Percentiles rank a stretch among this genome's conserved stretches.
Conservation (phyloP, 2,113 vertebrate species). For the Eudorcas thomsonii region DNA sequence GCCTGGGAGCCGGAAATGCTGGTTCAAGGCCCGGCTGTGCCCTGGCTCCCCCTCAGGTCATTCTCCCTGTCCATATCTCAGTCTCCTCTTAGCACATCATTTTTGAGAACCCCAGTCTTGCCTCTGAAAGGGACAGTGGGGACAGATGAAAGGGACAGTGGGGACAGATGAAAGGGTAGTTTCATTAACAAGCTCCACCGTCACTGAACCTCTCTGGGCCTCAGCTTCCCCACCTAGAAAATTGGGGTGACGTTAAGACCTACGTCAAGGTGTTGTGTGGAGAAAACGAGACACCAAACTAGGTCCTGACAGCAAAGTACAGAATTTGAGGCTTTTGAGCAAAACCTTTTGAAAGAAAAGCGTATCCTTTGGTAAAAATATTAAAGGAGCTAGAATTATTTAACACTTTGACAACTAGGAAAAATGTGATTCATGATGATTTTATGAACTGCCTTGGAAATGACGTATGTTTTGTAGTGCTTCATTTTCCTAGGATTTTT, state of each 20-base stretch:
- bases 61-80: not conserved
- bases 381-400: not conserved
- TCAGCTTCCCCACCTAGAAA: not conserved
- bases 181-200: rapidly evolving
- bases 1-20: not conserved
- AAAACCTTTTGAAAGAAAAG: not conserved
- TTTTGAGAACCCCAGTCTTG: not conserved
- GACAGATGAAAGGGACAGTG: not conserved
- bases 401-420: not conserved
- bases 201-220: not conserved
- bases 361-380: not conserved
- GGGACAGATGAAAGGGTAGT: not conserved
- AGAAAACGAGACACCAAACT: rapidly evolving
- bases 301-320: not conserved
- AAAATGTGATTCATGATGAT: not conserved
- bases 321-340: not conserved
- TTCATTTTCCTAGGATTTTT: not conserved
- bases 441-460: not conserved
- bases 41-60: not conserved
- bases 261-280: not conserved
- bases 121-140: not conserved
- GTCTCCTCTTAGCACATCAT: not conserved
- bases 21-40: not conserved
- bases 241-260: not conserved
- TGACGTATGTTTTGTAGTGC: not conserved